A percentile compares a stretch with the other conserved stretches of the same genome.
Conservation (phyloP, 2,113 vertebrate genomes). For the Telmatochromis sp. region DNA sequence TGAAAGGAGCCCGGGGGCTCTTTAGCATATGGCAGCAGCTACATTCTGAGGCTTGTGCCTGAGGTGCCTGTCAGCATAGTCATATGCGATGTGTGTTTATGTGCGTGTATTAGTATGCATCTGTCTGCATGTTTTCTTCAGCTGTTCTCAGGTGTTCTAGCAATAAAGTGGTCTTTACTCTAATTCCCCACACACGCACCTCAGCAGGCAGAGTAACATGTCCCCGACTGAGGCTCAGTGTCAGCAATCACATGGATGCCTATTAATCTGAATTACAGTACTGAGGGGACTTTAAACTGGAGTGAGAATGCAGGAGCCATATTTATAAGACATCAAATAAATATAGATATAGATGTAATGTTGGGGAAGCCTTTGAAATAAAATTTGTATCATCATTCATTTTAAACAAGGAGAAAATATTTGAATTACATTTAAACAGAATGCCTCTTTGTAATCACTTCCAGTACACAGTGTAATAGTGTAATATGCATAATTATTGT, state of each 20-base stretch:
- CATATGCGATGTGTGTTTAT: neutral
- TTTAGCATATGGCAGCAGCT: conserved; percentile 49
- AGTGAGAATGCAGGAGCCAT: neutral
- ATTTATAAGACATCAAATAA: neutral
- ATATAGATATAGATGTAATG: neutral
- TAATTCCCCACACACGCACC: neutral
- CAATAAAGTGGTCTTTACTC: conserved; percentile 19
- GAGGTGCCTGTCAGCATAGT: conserved; percentile 14
- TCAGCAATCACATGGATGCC: conserved; percentile 29
- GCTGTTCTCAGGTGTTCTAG: conserved; percentile 31
- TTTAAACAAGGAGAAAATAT: neutral
- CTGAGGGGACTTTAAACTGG: neutral
- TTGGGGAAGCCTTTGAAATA: neutral
- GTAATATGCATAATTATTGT: neutral
- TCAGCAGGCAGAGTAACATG: neutral
- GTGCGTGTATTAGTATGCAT: neutral
- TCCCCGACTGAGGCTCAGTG: neutral
- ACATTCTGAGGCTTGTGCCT: neutral
- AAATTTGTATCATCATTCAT: neutral
- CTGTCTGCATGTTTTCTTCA: conserved; percentile 29
- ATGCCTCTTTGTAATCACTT: neutral
- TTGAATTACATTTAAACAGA: neutral
- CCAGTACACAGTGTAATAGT: neutral
- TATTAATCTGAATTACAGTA: conserved; percentile 13
- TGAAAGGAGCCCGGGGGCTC: conserved; percentile 42